Conservation (phyloP, 2,113 vertebrate species). For the Lepisosteus oculatus region DNA sequence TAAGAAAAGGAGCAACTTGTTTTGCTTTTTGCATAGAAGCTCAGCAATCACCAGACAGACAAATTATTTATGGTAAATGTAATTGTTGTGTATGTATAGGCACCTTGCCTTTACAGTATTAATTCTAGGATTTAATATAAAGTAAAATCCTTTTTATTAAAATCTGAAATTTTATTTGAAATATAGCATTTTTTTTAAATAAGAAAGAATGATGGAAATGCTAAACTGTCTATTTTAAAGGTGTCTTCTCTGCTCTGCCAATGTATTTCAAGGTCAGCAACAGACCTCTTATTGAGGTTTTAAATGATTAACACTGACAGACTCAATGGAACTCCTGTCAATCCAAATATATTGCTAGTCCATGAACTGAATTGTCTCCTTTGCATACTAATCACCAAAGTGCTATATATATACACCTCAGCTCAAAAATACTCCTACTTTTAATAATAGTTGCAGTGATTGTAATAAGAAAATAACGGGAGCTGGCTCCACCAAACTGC, state of each 20-base stretch:
- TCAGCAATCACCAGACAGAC: too few relatives aligned
- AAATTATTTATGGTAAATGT: too few relatives aligned
- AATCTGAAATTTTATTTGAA: slow-evolving; percentile 10
- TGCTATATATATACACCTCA: slow-evolving; percentile 47
- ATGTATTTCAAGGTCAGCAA: slow-evolving; percentile 54
- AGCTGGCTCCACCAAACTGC: too few relatives aligned
- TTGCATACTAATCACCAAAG: slow-evolving; percentile 33
- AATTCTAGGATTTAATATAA: too few relatives aligned
- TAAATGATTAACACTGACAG: slow-evolving; percentile 61
- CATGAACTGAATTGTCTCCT: slow-evolving; percentile 31
- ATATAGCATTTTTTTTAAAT: slow-evolving; percentile 1
- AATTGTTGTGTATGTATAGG: too few relatives aligned
- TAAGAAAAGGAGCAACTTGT: too few relatives aligned
- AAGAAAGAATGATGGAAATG: not conserved
- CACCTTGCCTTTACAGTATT: too few relatives aligned
- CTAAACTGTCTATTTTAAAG: slow-evolving; percentile 8
- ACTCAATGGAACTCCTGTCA: slow-evolving; percentile 58
- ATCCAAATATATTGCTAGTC: slow-evolving; percentile 48
- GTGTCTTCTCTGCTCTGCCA: slow-evolving; percentile 40
- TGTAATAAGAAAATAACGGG: too few relatives aligned
- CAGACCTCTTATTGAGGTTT: slow-evolving; percentile 45
- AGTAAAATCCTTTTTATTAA: too few relatives aligned
- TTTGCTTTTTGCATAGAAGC: too few relatives aligned
- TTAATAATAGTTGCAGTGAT: too few relatives aligned
- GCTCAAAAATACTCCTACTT: too few relatives aligned